These are phyloP conservation scores for Heterohyrax brucei DNA, from an alignment of 2,797 vertebrate species.

Conservation along the genomic window DNA sequence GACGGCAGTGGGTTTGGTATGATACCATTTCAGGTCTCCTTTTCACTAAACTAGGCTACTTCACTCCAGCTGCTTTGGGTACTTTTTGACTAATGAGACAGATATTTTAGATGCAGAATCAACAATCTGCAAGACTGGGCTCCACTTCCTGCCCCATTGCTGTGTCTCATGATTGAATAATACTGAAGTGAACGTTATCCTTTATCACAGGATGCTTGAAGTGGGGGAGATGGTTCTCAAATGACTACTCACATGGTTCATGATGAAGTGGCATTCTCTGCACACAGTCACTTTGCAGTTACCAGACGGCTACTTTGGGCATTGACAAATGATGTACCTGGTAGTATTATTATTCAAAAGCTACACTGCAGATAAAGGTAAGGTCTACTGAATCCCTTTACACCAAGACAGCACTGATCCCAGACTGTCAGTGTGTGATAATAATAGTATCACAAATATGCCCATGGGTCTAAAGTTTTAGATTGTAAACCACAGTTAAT, in stretches of 20 bases:
- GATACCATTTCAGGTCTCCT: too few species aligned
- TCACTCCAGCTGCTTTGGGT: background rate
- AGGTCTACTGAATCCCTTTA: background rate
- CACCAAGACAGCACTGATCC: background rate
- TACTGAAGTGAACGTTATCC: constrained; percentile 25
- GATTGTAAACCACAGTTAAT: background rate
- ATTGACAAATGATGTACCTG: background rate
- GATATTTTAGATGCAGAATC: constrained; percentile 48
- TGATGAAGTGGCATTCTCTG: constrained; percentile 38
- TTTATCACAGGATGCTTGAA: constrained; percentile 46
- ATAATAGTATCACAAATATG: background rate
- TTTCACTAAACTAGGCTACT: background rate
- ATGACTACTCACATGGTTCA: constrained; percentile 61
- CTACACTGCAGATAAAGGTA: background rate
- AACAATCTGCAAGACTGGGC: constrained; percentile 51
- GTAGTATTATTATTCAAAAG: background rate
- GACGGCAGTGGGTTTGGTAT: too few species aligned
- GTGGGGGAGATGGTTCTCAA: constrained; percentile 29
- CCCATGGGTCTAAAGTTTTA: background rate
- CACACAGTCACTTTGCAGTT: background rate
- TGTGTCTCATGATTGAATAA: constrained; percentile 60
- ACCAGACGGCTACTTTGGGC: background rate
- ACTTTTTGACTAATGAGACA: constrained; percentile 9
- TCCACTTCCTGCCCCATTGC: constrained; percentile 66
- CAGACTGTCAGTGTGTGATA: background rate